A percentile compares a stretch with the other conserved stretches of the same genome.
These are phyloP conservation scores for Lepidothrix coronata DNA, from an alignment of 2,113 vertebrate genomes.

Conservation along the genomic window DNA sequence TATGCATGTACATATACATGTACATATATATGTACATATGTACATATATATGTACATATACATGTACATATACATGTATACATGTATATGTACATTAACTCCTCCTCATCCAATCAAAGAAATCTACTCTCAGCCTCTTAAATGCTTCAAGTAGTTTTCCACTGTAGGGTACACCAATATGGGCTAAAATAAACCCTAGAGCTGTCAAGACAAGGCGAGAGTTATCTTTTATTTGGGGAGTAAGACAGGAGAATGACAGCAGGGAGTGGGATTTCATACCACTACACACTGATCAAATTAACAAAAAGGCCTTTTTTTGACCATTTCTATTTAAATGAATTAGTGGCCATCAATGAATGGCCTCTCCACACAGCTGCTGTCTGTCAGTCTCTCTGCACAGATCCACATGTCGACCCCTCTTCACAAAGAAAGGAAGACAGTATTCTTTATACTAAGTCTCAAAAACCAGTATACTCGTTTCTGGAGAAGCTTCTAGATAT, in stretches of 20 bases:
- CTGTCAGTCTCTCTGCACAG: not conserved
- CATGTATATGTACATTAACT: not conserved
- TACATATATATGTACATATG: not conserved
- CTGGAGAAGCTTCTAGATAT: not conserved
- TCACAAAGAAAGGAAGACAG: not conserved
- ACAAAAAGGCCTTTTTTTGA: not conserved
- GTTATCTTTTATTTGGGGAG: not conserved
- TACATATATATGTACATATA: no score
- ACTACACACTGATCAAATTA: not conserved
- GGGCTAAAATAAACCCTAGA: constrained; percentile 20
- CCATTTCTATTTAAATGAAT: constrained; percentile 6
- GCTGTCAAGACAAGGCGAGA: constrained; percentile 14
- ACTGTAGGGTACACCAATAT: not conserved
- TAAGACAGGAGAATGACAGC: not conserved
- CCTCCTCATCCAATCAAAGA: not conserved
- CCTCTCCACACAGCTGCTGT: not conserved
- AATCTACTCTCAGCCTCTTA: not conserved
- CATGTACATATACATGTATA: no score
- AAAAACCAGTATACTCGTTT: not conserved
- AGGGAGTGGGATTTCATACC: not conserved
- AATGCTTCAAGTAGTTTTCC: not conserved
- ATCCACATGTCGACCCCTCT: not conserved
- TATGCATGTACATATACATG: no score
- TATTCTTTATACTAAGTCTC: not conserved
- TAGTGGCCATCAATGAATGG: not conserved